phyloP scores from a whole-genome alignment of 2,113 vertebrate species.

The Hippocampus mohnikei region DNA sequence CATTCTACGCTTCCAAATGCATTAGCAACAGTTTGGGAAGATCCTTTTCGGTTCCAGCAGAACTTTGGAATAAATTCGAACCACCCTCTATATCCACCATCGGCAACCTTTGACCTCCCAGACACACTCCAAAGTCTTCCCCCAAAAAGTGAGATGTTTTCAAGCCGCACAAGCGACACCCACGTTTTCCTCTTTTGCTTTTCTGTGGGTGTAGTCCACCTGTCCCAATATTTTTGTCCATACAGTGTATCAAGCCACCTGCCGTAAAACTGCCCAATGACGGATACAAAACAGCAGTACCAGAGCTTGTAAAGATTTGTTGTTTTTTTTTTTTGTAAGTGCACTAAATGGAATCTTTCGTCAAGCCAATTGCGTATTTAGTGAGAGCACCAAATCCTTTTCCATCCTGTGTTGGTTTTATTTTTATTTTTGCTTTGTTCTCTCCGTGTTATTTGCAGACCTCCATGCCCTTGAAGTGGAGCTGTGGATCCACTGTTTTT shows the following conservation, averaged over 20 bases:
- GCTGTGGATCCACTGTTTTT: slow-evolving; percentile 72
- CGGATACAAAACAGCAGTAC: background rate
- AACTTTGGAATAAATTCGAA: background rate
- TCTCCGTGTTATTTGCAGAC: slow-evolving; percentile 61
- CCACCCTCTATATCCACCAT: background rate
- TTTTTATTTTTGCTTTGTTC: slow-evolving; percentile 8
- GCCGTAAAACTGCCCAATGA: background rate
- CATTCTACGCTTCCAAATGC: background rate
- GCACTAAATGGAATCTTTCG: slow-evolving; percentile 30
- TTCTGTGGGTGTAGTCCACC: background rate
- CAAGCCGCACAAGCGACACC: background rate
- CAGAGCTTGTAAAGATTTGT: background rate
- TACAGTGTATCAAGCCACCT: background rate
- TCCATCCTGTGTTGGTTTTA: background rate
- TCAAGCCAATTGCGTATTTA: slow-evolving; percentile 22
- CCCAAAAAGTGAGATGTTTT: background rate
- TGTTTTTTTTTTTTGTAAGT: slow-evolving; percentile 7
- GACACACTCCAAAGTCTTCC: background rate
- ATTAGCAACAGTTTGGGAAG: background rate
- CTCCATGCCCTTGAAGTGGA: slow-evolving; percentile 72
- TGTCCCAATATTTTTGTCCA: slow-evolving; percentile 5
- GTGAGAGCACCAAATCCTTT: background rate
- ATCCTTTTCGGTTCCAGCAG: too few species aligned
- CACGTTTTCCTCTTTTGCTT: background rate
- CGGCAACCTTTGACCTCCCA: background rate